Evolutionary conservation across 1,140 invertebrate species (phyloP).

Genomic region (Hetaerina americana): DNA sequence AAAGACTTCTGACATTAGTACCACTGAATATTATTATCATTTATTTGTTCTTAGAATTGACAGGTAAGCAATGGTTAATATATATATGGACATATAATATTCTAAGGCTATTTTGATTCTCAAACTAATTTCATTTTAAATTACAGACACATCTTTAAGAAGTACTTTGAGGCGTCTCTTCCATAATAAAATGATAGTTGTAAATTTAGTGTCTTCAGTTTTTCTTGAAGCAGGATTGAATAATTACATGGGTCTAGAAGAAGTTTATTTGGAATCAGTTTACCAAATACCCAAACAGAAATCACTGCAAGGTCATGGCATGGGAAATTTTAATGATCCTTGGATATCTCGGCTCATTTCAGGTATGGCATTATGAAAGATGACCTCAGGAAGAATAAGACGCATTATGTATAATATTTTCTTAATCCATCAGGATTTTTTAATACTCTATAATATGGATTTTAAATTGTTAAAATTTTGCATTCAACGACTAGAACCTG

Average conservation of each 20-base stretch:
- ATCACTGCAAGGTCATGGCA: background rate
- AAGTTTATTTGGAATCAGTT: background rate
- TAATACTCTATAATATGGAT: too few species aligned
- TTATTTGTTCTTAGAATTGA: too few species aligned
- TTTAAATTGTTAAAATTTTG: too few species aligned
- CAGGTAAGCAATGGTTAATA: too few species aligned
- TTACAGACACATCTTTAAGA: background rate
- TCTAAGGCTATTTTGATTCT: too few species aligned
- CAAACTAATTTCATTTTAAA: background rate
- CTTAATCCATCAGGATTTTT: background rate
- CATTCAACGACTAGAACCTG: too few species aligned
- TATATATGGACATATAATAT: too few species aligned
- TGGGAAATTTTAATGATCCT: background rate
- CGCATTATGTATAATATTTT: background rate
- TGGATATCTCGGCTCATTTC: background rate
- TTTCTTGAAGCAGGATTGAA: background rate
- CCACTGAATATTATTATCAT: too few species aligned
- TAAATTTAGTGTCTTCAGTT: background rate
- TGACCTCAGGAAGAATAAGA: background rate
- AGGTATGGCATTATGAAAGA: background rate
- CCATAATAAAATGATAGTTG: background rate
- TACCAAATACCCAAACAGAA: background rate
- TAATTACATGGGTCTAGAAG: background rate
- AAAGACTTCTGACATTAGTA: too few species aligned
- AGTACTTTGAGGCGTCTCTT: background rate